Evolutionary conservation across 2,888 invertebrate species (phyloP).

Genomic region (Drosophila ezoana): DNA sequence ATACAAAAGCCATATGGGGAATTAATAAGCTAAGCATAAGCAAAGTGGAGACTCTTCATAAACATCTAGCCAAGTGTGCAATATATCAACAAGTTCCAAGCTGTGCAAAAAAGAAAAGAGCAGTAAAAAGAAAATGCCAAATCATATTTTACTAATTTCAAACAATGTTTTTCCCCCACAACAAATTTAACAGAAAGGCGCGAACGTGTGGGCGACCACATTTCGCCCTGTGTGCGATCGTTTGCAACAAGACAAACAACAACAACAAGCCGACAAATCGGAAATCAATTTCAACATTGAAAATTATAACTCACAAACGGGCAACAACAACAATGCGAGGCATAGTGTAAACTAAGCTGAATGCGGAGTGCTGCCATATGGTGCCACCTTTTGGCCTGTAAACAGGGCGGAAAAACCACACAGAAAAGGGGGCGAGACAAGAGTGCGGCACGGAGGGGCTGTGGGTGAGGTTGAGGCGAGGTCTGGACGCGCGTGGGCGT

Average conservation of each 20-base stretch:
- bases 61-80: slow-evolving; percentile 25
- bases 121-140: slow-evolving; percentile 47
- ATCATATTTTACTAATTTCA: slow-evolving; percentile 70
- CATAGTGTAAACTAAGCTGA: slow-evolving; percentile 48
- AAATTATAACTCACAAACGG: slow-evolving; percentile 72
- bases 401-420: slow-evolving; percentile 57
- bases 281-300: slow-evolving; percentile 74
- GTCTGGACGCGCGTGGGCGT: slow-evolving; percentile 59
- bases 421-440: slow-evolving; percentile 1
- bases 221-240: slow-evolving; percentile 50
- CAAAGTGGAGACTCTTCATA: slow-evolving; percentile 20
- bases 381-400: slow-evolving; percentile 68
- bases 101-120: slow-evolving; percentile 16
- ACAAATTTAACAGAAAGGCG: slow-evolving; percentile 46
- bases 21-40: slow-evolving; percentile 43
- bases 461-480: slow-evolving; percentile 58
- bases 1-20: slow-evolving; percentile 28
- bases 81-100: slow-evolving; percentile 38
- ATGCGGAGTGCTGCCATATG: slow-evolving; percentile 69
- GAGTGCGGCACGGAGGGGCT: slow-evolving; percentile 12
- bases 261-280: slow-evolving; percentile 57
- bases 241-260: slow-evolving; percentile 38
- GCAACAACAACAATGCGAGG: slow-evolving; percentile 19
- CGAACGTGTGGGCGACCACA: slow-evolving; percentile 65
- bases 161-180: slow-evolving; percentile 30